Evolutionary conservation across 1,140 invertebrate species (phyloP), one percentile per base, ranked within the genome.

Genomic region (Ericerus pela): DNA sequence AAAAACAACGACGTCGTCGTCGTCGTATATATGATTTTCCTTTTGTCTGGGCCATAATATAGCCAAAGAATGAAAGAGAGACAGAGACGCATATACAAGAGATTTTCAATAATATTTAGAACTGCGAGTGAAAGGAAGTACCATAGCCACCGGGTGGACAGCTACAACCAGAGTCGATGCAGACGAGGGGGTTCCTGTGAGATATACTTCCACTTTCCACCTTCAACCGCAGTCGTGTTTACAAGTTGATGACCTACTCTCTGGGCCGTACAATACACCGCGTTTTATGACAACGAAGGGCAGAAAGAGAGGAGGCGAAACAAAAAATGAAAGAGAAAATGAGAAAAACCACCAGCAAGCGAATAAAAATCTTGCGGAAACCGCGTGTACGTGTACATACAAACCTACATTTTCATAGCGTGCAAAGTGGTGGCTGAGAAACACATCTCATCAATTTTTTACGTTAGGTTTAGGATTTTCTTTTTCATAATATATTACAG

Each of bases 351-450:
- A n/a, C 16, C 3, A 24, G 26, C 41, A 24, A 47, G 41, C 41
- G 41, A 47, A 47, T 47, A 47, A 47, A n/a, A 47, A 47, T 47
- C 41, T 47, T 24, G 41, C 41, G 41, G 41, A 47, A 47, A 24
- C 20, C 41, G n/a, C n/a, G n/a, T n/a, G n/a, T n/a, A n/a, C 26
- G 41, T 47, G 26, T 14, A 24, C 41, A 47, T 47, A 47, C 41
- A 47, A 47, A 47, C 41, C 41, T 47, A 47, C 41, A 47, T 47
- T 47, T 47, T 24, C n/a, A n/a, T n/a, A n/a, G n/a, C n/a, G n/a
- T n/a, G n/a, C n/a, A n/a, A n/a, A n/a, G n/a, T n/a, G n/a, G n/a
- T n/a, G n/a, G n/a, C n/a, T n/a, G n/a, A n/a, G n/a, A n/a, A n/a
- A n/a, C n/a, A n/a, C n/a, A n/a, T n/a, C n/a, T n/a, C n/a, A n/a